phyloP scores from a whole-genome alignment of 1,140 invertebrate genomes.

The Maniola jurtina region DNA sequence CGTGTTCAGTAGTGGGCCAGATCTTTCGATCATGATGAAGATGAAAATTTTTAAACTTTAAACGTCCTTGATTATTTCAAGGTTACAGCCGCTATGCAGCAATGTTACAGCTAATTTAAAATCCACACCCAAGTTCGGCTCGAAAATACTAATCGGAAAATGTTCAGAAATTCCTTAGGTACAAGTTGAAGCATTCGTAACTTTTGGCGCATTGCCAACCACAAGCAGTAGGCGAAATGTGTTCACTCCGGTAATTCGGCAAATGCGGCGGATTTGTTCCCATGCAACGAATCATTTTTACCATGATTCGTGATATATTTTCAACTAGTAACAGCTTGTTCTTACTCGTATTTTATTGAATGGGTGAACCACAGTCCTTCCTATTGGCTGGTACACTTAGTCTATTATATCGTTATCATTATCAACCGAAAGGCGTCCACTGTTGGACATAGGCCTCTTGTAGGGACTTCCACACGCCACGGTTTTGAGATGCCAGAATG shows the following conservation, averaged over 20 bases:
- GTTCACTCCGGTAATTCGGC: constrained; percentile 6
- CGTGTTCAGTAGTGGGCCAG: no score
- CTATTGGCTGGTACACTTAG: no score
- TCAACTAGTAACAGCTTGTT: neutral
- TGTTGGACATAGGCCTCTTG: no score
- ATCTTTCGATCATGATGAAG: no score
- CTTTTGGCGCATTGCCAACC: neutral
- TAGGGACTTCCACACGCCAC: no score
- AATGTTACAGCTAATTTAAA: constrained; percentile 1
- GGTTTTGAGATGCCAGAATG: no score
- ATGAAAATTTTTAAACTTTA: neutral
- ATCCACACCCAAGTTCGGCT: neutral
- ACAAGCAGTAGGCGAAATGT: constrained; percentile 2
- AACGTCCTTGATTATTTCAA: neutral
- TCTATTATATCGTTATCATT: no score
- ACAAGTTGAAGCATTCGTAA: constrained; percentile 2
- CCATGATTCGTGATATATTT: neutral
- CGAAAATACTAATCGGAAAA: neutral
- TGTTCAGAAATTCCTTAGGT: constrained; percentile 10
- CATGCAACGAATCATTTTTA: neutral
- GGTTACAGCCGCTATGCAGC: neutral
- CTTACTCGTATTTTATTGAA: no score
- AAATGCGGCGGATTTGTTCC: constrained; percentile 2
- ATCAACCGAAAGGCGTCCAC: no score
- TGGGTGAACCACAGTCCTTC: no score